Conservation (phyloP, 1,140 invertebrate genomes). For the Bombus pascuorum region DNA sequence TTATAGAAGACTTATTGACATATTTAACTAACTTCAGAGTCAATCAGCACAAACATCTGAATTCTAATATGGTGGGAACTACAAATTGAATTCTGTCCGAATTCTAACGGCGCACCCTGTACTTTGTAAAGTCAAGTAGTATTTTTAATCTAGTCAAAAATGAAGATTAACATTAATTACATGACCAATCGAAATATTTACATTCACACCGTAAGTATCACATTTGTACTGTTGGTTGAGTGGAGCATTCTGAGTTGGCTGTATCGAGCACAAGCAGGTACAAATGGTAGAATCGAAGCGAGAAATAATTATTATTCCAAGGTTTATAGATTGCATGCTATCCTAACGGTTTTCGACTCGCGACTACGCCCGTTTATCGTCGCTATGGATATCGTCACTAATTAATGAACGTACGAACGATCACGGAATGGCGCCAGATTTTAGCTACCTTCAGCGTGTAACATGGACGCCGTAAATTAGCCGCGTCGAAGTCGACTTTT, state of each 20-base stretch:
- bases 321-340: conserved; percentile 1
- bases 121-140: too few species aligned
- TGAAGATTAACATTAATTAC: conserved; percentile 4
- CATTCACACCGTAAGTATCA: background rate
- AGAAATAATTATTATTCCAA: conserved; percentile 40
- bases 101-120: too few species aligned
- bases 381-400: background rate
- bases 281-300: conserved; percentile 23
- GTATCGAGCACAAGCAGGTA: conserved; percentile 1
- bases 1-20: too few species aligned
- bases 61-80: too few species aligned
- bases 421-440: background rate
- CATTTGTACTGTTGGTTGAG: too few species aligned
- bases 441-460: background rate
- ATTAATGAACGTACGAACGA: background rate
- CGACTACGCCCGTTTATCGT: conserved; percentile 11
- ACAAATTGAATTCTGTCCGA: too few species aligned
- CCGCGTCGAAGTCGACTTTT: conserved; percentile 4
- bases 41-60: too few species aligned
- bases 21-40: too few species aligned
- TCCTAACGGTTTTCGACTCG: conserved; percentile 51
- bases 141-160: background rate
- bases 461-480: conserved; percentile 5
- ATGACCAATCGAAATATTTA: background rate
- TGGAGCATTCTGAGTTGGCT: background rate